A percentile compares a stretch with the other conserved stretches of the same genome.
Conservation (phyloP, 2,113 vertebrate genomes). For the Alligator mississippiensis region DNA sequence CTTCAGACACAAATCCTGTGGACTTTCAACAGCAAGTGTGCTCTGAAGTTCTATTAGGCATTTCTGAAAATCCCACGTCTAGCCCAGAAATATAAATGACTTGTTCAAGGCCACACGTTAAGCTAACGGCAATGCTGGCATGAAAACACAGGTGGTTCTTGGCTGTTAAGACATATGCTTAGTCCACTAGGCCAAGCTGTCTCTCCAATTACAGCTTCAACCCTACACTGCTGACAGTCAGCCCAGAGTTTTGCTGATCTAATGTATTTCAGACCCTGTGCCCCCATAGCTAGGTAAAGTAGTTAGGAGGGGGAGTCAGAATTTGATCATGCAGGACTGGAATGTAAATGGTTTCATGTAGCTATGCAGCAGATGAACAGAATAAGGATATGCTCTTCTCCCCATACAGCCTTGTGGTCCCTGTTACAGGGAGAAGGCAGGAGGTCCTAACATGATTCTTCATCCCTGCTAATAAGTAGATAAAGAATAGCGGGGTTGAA, state of each 20-base stretch:
- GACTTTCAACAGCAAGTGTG: accelerated
- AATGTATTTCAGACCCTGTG: accelerated
- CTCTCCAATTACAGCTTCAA: background rate
- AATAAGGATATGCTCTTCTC: background rate
- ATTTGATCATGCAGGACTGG: accelerated
- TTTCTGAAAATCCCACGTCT: background rate
- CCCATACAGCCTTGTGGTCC: background rate
- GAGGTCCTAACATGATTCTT: accelerated
- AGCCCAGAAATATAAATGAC: background rate
- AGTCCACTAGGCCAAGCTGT: background rate
- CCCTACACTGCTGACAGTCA: background rate
- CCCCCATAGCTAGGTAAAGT: accelerated
- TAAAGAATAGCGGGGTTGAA: background rate
- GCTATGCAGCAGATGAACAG: accelerated
- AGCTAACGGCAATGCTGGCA: background rate
- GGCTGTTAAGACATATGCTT: background rate
- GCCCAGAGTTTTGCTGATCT: background rate
- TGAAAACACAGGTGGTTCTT: accelerated
- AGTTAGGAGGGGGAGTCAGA: accelerated
- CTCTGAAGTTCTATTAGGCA: background rate
- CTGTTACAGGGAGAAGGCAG: background rate
- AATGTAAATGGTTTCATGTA: background rate
- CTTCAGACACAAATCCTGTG: background rate
- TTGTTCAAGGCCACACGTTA: background rate
- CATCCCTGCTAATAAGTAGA: accelerated